A percentile compares a stretch with the other conserved stretches of the same genome.
Conservation (phyloP, 2,888 invertebrate species). For the Papilio demoleus region DNA sequence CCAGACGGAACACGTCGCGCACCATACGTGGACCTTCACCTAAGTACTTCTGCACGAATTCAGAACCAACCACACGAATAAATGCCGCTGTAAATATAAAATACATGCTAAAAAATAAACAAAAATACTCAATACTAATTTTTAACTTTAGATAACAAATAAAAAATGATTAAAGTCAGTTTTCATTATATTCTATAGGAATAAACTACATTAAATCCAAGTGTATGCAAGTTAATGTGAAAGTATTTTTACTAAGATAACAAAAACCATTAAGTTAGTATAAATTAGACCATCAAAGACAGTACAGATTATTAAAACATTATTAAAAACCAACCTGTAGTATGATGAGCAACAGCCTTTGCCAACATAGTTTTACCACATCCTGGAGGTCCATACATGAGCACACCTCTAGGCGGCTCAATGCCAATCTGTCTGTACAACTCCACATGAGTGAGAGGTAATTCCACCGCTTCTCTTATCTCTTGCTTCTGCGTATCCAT, state of each 20-base stretch:
- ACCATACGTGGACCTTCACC: constrained; percentile 99
- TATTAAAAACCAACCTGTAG: constrained; percentile 92
- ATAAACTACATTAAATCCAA: not conserved
- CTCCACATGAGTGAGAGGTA: constrained; percentile 99
- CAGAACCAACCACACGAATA: constrained; percentile 99
- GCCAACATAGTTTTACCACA: constrained; percentile 99
- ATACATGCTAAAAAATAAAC: not conserved
- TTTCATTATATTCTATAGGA: no score
- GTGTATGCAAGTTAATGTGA: not conserved
- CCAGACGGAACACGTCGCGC: constrained; percentile 98
- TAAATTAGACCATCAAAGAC: no score
- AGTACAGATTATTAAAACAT: no score
- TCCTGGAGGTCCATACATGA: constrained; percentile 99
- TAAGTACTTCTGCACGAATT: constrained; percentile 99
- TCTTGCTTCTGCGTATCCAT: constrained; percentile 99
- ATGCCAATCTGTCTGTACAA: constrained; percentile 99
- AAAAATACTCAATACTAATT: no score
- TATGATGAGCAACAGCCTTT: constrained; percentile 99
- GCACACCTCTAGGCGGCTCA: constrained; percentile 98
- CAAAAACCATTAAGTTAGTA: no score
- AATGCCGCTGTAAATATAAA: constrained; percentile 90
- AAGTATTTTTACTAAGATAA: no score
- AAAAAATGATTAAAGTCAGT: not conserved
- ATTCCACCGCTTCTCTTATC: constrained; percentile 98
- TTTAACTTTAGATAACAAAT: not conserved